A percentile compares a stretch with the other conserved stretches of the same genome.
These are phyloP conservation scores for Trissolcus brochymenae DNA, from an alignment of 2,888 invertebrate species.

Conservation along the genomic window DNA sequence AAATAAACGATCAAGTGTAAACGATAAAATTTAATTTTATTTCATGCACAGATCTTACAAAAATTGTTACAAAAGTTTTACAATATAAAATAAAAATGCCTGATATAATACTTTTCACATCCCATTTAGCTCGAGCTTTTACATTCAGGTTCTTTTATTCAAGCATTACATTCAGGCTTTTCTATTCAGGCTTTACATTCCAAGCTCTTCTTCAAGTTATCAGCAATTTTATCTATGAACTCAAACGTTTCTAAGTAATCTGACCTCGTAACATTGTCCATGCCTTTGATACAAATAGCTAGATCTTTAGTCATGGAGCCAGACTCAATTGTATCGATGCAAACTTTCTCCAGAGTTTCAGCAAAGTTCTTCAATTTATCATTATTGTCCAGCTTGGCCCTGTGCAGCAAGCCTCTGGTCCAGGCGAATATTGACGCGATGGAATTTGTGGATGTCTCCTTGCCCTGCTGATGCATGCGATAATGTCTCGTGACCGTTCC, in stretches of 20 bases:
- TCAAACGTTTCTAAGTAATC: slow-evolving; percentile 98
- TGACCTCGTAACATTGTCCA: slow-evolving; percentile 84
- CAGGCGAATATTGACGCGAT: slow-evolving; percentile 99
- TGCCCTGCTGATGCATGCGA: slow-evolving; percentile 92
- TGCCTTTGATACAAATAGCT: slow-evolving; percentile 97
- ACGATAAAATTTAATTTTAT: neutral
- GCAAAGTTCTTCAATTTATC: slow-evolving; percentile 86
- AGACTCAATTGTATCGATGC: slow-evolving; percentile 95
- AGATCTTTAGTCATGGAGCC: slow-evolving; percentile 99
- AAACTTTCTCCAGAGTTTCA: slow-evolving; percentile 91
- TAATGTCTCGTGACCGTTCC: slow-evolving; percentile 97
- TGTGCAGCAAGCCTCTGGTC: slow-evolving; percentile 94
- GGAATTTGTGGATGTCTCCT: slow-evolving; percentile 99
- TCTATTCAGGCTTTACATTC: too few species aligned
- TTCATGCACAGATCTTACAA: neutral
- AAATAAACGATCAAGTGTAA: too few species aligned
- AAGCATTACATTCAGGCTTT: slow-evolving; percentile 79
- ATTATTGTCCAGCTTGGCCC: slow-evolving; percentile 96
- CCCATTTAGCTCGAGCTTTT: too few species aligned
- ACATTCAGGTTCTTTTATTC: slow-evolving; percentile 78
- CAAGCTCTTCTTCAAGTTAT: slow-evolving; percentile 87
- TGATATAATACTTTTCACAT: too few species aligned
- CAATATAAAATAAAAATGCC: neutral
- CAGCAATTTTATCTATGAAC: slow-evolving; percentile 95
- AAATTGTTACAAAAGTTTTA: neutral